phyloP scores from a whole-genome alignment of 2,113 vertebrate species.

The Trochalopteron elliotii region DNA sequence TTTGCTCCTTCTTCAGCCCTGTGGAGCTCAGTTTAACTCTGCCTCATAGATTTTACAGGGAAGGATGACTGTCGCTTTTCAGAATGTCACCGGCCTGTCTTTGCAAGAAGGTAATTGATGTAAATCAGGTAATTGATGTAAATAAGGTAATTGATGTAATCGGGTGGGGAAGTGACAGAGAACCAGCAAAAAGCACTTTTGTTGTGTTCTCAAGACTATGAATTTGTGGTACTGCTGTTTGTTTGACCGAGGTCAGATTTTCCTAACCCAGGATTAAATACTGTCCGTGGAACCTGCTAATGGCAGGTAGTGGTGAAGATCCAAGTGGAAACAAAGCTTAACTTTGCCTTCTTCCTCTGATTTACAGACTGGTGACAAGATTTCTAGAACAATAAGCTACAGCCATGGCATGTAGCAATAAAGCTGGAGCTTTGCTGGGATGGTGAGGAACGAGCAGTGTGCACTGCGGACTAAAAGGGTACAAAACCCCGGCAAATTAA shows the following conservation, averaged over 20 bases:
- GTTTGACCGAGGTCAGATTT: not conserved
- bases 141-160: not conserved
- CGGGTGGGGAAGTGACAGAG: not conserved
- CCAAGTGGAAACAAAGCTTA: not conserved
- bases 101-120: not conserved
- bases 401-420: not conserved
- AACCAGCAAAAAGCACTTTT: not conserved
- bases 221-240: not conserved
- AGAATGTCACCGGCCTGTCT: not conserved
- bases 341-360: not conserved
- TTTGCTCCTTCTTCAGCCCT: not conserved
- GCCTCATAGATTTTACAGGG: not conserved
- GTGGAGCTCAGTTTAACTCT: accelerated
- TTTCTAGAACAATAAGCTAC: not conserved
- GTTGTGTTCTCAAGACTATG: not conserved
- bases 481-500: slow-evolving; percentile 1
- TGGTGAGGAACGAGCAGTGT: not conserved
- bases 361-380: not conserved
- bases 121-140: not conserved
- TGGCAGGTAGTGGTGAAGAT: not conserved
- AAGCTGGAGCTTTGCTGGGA: not conserved
- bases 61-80: not conserved
- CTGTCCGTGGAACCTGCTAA: not conserved
- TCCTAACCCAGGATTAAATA: not conserved
- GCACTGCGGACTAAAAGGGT: not conserved